Conservation (phyloP, 2,888 invertebrate genomes). For the Lymantria monacha region DNA sequence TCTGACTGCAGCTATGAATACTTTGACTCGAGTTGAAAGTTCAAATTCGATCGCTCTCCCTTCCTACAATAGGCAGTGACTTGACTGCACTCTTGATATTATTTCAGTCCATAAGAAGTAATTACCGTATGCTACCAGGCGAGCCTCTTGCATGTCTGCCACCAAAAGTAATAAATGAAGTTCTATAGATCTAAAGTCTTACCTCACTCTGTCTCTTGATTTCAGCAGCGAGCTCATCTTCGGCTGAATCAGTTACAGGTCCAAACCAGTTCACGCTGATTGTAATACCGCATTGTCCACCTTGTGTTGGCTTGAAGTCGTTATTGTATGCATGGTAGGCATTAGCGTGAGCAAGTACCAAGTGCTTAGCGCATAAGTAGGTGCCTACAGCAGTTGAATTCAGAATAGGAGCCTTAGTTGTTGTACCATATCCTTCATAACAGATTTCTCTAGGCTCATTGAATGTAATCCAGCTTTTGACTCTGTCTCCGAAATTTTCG, state of each 20-base stretch:
- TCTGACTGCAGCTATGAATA: too few relatives aligned
- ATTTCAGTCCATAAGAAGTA: too few relatives aligned
- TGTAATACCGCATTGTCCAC: conserved; percentile 44
- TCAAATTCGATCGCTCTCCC: too few relatives aligned
- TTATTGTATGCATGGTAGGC: conserved; percentile 60
- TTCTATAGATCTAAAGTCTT: not conserved
- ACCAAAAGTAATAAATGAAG: not conserved
- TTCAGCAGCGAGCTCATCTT: conserved; percentile 56
- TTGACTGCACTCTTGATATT: too few relatives aligned
- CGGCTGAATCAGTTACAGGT: conserved; percentile 49
- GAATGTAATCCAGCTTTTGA: conserved; percentile 80
- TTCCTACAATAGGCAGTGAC: too few relatives aligned
- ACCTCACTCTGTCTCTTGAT: conserved; percentile 33
- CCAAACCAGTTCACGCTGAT: conserved; percentile 42
- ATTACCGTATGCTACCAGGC: too few relatives aligned
- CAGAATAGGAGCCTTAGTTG: conserved; percentile 46
- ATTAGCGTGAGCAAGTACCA: conserved; percentile 78
- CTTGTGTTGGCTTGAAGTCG: conserved; percentile 44
- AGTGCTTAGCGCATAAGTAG: conserved; percentile 72
- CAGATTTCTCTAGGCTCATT: conserved; percentile 77
- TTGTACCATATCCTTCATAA: conserved; percentile 61
- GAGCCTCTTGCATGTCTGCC: not conserved
- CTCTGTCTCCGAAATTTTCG: conserved; percentile 68
- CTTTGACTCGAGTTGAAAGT: not conserved
- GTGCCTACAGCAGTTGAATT: conserved; percentile 64